Evolutionary conservation across 1,140 invertebrate genomes (phyloP).

Genomic region (Myzus persicae): DNA sequence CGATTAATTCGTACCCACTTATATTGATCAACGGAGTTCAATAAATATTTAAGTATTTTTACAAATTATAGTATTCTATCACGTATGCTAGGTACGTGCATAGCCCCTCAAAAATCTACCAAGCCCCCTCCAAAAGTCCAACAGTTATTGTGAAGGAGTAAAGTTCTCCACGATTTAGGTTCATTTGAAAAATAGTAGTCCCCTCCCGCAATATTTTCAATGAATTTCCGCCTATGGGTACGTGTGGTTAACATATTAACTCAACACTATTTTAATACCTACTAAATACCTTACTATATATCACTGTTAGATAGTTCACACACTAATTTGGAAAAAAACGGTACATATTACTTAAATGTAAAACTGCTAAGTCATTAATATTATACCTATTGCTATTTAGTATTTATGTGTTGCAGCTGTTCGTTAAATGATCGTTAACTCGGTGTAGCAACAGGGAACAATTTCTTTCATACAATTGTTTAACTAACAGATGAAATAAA

Average conservation of each 20-base stretch:
- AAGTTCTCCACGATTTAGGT: too few species aligned
- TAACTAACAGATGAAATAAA: neutral
- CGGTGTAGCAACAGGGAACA: neutral
- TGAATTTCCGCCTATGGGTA: too few species aligned
- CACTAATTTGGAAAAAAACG: neutral
- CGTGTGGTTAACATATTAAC: neutral
- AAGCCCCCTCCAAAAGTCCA: too few species aligned
- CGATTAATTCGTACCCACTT: neutral
- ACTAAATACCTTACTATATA: neutral
- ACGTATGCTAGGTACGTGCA: neutral
- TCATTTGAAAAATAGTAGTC: too few species aligned
- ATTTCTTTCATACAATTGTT: neutral
- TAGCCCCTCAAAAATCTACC: too few species aligned
- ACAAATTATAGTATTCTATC: neutral
- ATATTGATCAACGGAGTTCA: neutral
- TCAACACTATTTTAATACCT: neutral
- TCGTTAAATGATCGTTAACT: neutral
- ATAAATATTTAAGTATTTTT: slow-evolving; percentile 8
- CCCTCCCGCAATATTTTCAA: too few species aligned
- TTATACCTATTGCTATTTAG: neutral
- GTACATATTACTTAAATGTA: neutral
- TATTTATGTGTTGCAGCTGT: neutral
- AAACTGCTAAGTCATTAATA: neutral
- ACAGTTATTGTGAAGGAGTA: too few species aligned
- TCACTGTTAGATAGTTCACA: neutral